Evolutionary conservation across 2,888 invertebrate genomes (phyloP).

Genomic region (Diarsia dahlii): DNA sequence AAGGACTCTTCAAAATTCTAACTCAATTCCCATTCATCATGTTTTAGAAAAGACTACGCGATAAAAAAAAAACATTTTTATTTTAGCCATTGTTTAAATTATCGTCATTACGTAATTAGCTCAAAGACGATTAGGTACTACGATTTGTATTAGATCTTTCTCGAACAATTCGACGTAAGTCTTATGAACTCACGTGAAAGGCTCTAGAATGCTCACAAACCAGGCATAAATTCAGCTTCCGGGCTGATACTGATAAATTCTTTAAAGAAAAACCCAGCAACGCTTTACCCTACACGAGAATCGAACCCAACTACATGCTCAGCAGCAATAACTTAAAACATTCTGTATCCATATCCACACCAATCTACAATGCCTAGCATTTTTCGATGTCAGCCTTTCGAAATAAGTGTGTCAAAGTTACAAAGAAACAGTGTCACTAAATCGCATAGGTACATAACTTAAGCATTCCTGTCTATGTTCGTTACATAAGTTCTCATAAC

Average conservation of each 20-base stretch:
- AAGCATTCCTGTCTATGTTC: constrained; percentile 16
- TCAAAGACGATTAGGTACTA: too few species aligned
- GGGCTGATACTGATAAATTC: neutral
- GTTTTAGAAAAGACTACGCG: neutral
- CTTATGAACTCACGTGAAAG: too few species aligned
- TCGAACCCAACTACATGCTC: neutral
- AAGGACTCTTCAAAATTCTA: neutral
- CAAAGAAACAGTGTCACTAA: neutral
- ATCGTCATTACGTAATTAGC: neutral
- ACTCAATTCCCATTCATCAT: neutral
- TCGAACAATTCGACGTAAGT: neutral
- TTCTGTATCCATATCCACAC: neutral
- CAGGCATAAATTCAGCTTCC: neutral
- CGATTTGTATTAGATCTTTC: neutral
- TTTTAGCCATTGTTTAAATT: neutral
- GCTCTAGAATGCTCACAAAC: too few species aligned
- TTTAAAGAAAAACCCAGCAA: neutral
- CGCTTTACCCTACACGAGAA: neutral
- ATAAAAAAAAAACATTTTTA: too few species aligned
- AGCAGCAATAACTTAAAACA: neutral
- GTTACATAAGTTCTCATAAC: constrained; percentile 47
- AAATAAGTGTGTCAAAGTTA: constrained; percentile 3
- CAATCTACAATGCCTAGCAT: neutral
- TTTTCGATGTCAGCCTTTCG: neutral
- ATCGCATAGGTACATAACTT: constrained; percentile 8